phyloP scores from a whole-genome alignment of 2,888 invertebrate species.

The Megaustenia siamemsis region DNA sequence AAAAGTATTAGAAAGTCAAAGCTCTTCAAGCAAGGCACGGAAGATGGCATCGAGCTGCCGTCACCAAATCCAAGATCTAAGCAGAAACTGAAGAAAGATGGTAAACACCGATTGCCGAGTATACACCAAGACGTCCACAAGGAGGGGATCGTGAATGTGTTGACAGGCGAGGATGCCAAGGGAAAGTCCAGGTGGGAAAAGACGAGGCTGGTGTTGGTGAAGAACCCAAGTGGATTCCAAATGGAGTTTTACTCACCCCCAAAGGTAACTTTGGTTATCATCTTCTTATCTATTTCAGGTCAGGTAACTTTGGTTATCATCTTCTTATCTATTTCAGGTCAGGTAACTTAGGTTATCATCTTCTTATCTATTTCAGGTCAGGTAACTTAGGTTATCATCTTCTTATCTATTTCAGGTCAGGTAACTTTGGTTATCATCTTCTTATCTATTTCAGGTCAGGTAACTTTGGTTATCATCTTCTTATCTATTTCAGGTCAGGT shows the following conservation, averaged over 20 bases:
- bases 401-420: too few relatives aligned
- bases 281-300: too few relatives aligned
- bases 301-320: too few relatives aligned
- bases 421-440: too few relatives aligned
- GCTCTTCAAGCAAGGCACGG: conserved; percentile 93
- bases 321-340: too few relatives aligned
- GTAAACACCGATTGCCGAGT: conserved; percentile 60
- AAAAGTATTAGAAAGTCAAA: conserved; percentile 80
- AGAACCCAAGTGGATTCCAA: conserved; percentile 94
- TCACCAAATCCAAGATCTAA: conserved; percentile 60
- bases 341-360: too few relatives aligned
- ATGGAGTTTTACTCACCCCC: conserved; percentile 97
- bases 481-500: too few relatives aligned
- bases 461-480: too few relatives aligned
- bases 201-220: conserved; percentile 92
- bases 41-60: conserved; percentile 83
- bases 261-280: conserved; percentile 83
- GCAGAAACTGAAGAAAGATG: conserved; percentile 63
- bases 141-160: conserved; percentile 94
- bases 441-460: too few relatives aligned
- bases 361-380: too few relatives aligned
- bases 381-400: too few relatives aligned
- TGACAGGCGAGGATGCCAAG: conserved; percentile 90
- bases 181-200: conserved; percentile 95
- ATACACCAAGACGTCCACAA: conserved; percentile 81